A percentile compares a stretch with the other conserved stretches of the same genome.
phyloP scores from a whole-genome alignment of 2,888 invertebrate genomes.

The Octonoba sinensis region DNA sequence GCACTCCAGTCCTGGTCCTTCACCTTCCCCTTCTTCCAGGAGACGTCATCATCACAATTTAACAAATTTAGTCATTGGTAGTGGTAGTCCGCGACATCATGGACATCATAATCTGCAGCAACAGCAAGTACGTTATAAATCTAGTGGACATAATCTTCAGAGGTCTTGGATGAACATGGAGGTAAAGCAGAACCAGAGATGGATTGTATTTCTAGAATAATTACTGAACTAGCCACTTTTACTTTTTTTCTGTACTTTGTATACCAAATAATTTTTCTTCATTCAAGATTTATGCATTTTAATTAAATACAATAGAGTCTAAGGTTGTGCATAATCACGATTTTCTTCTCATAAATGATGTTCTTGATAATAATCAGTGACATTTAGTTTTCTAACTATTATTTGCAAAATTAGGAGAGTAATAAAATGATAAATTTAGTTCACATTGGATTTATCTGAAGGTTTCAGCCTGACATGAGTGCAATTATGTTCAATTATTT shows the following conservation, averaged over 20 bases:
- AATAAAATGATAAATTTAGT: neutral
- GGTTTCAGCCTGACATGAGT: too few species aligned
- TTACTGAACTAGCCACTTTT: neutral
- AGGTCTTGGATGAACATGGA: conserved; percentile 67
- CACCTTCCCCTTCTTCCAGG: conserved; percentile 66
- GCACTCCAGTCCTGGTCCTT: conserved; percentile 67
- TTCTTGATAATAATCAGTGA: too few species aligned
- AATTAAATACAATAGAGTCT: too few species aligned
- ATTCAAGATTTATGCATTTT: too few species aligned
- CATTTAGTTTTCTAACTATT: too few species aligned
- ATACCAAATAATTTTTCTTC: too few species aligned
- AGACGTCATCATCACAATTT: conserved; percentile 66
- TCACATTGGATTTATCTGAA: neutral
- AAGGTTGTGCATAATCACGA: too few species aligned
- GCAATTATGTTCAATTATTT: too few species aligned
- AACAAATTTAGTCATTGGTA: conserved; percentile 67
- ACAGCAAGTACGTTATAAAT: conserved; percentile 72
- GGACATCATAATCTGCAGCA: conserved; percentile 74
- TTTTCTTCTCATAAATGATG: too few species aligned
- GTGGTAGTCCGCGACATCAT: conserved; percentile 64
- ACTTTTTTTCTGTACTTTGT: neutral
- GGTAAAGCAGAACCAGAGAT: conserved; percentile 66
- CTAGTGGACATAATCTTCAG: conserved; percentile 68
- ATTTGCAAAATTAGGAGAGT: too few species aligned
- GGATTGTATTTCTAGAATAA: conserved; percentile 6